Conservation (phyloP, 2,888 invertebrate species). For the Neuroscelio doddi region DNA sequence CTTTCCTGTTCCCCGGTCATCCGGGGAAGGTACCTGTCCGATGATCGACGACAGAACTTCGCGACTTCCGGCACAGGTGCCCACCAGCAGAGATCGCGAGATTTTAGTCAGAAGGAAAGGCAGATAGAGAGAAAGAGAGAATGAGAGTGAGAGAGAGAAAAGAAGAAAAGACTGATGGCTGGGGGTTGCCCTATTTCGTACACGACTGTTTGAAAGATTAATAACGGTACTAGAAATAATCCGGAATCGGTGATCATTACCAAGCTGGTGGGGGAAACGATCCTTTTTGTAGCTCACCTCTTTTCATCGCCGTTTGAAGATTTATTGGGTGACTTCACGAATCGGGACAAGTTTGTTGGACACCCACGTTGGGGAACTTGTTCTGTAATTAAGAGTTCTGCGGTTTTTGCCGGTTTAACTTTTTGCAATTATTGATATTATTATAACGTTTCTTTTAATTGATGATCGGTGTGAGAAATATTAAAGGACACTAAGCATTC, state of each 20-base stretch:
- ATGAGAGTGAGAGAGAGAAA: conserved; percentile 21
- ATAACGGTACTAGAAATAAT: conserved; percentile 35
- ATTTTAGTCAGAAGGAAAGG: conserved; percentile 23
- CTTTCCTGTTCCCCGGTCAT: conserved; percentile 44
- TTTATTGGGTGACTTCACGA: conserved; percentile 3
- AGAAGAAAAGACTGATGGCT: conserved; percentile 12
- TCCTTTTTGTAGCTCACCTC: no score
- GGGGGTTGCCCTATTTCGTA: conserved; percentile 28
- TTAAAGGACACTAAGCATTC: no score
- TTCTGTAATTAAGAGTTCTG: neutral
- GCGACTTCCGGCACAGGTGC: conserved; percentile 40
- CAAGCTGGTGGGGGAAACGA: no score
- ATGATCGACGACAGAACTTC: conserved; percentile 7
- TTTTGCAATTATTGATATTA: no score
- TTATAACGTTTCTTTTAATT: no score
- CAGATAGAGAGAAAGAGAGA: no score
- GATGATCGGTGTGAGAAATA: no score
- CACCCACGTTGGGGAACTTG: conserved; percentile 7
- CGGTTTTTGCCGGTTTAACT: conserved; percentile 1
- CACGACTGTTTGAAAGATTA: conserved; percentile 22
- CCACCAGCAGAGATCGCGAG: conserved; percentile 48
- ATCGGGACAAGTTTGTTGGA: conserved; percentile 7
- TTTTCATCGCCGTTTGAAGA: neutral
- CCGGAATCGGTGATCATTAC: conserved; percentile 11
- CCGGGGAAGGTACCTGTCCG: conserved; percentile 36